A percentile compares a stretch with the other conserved stretches of the same genome.
Conservation (phyloP, 2,888 invertebrate genomes). For the Ormyrus nitidulus region DNA sequence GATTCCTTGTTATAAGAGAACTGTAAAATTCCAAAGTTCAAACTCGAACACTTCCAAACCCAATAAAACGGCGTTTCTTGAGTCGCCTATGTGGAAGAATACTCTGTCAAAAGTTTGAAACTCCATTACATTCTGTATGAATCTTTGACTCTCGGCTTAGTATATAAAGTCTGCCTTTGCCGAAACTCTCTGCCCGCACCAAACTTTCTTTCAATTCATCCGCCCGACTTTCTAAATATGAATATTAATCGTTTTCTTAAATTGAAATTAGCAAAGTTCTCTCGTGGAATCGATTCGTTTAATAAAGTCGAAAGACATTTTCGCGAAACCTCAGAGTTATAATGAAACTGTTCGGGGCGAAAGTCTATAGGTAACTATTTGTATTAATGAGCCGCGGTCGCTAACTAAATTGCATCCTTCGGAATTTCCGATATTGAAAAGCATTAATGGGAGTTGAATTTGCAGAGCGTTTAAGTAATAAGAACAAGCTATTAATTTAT, state of each 20-base stretch:
- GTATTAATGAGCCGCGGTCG: no score
- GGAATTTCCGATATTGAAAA: no score
- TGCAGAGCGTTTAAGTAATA: no score
- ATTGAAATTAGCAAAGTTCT: not conserved
- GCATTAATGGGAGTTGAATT: no score
- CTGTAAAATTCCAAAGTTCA: slow-evolving; percentile 15
- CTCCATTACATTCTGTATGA: slow-evolving; percentile 18
- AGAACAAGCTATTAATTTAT: no score
- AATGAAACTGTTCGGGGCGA: no score
- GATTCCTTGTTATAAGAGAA: slow-evolving; percentile 9
- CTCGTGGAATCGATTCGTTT: not conserved
- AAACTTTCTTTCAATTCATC: not conserved
- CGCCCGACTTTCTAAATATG: not conserved
- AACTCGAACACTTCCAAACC: not conserved
- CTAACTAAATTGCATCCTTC: no score
- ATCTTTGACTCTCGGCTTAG: slow-evolving; percentile 8
- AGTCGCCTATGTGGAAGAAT: not conserved
- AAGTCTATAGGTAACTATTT: no score
- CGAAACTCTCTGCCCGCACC: not conserved
- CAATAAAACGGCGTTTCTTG: slow-evolving; percentile 5
- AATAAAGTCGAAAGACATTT: not conserved
- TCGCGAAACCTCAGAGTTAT: not conserved
- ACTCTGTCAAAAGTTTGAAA: slow-evolving; percentile 22
- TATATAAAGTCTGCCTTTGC: not conserved
- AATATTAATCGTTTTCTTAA: slow-evolving; percentile 3